phyloP scores from a whole-genome alignment of 2,797 vertebrate species.

The Ciconia nigra region DNA sequence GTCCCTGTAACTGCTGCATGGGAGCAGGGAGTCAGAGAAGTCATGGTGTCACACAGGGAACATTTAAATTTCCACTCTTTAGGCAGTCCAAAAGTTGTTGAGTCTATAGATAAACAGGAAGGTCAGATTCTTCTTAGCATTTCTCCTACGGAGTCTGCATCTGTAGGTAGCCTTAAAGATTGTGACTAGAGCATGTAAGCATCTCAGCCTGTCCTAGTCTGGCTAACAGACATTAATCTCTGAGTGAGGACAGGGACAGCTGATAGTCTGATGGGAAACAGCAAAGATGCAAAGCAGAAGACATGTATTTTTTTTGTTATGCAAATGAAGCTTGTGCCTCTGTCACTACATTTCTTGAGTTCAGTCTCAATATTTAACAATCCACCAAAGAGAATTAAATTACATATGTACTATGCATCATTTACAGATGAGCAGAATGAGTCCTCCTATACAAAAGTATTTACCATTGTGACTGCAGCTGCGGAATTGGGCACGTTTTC shows the following conservation, averaged over 20 bases:
- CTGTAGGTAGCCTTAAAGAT: not conserved
- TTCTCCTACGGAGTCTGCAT: not conserved
- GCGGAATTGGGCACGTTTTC: not conserved
- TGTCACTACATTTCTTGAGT: not conserved
- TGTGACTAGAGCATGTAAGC: not conserved
- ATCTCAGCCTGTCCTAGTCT: not conserved
- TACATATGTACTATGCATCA: not conserved
- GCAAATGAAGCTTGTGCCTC: not conserved
- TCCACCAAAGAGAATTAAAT: not conserved
- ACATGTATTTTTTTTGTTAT: not conserved
- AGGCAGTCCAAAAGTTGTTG: not conserved
- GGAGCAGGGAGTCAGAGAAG: not conserved
- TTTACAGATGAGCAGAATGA: not conserved
- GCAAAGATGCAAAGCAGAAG: not conserved
- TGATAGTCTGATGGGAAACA: not conserved
- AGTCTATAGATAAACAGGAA: not conserved
- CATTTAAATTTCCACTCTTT: not conserved
- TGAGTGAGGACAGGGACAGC: not conserved
- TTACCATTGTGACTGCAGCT: constrained; percentile 12
- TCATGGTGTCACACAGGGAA: not conserved
- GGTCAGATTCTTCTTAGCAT: not conserved
- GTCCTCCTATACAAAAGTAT: not conserved
- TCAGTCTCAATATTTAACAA: not conserved
- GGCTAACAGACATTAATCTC: not conserved
- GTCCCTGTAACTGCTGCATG: not conserved